Evolutionary conservation across 2,888 invertebrate genomes (phyloP).

Genomic region (Cyclophora punctaria): DNA sequence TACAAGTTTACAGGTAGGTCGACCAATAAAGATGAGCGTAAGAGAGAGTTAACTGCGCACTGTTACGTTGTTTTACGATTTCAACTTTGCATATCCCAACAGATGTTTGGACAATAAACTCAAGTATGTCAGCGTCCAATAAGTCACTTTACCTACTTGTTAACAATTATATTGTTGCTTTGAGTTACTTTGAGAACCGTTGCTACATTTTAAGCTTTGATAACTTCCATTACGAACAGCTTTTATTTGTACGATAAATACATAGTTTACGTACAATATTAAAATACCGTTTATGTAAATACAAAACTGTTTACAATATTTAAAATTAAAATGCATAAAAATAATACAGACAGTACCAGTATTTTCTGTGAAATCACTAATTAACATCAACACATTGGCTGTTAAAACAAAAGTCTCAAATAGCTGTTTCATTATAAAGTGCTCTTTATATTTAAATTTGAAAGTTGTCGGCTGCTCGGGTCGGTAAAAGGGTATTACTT

Average conservation of each 20-base stretch:
- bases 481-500: conserved; percentile 71
- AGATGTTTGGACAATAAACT: conserved; percentile 65
- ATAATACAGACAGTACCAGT: too few species aligned
- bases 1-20: conserved; percentile 64
- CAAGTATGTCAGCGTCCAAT: conserved; percentile 29
- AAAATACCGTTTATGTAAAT: conserved; percentile 3
- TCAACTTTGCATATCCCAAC: conserved; percentile 65
- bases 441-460: conserved; percentile 62
- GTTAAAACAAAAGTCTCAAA: conserved; percentile 9
- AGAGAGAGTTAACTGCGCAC: conserved; percentile 63
- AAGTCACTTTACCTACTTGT: too few species aligned
- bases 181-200: conserved; percentile 31
- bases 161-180: too few species aligned
- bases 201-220: conserved; percentile 41
- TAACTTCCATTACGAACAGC: too few species aligned
- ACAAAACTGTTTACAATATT: too few species aligned
- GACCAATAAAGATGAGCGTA: conserved; percentile 60
- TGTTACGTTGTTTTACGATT: conserved; percentile 60
- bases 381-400: too few species aligned
- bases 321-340: too few species aligned
- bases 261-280: background rate
- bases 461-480: conserved; percentile 53
- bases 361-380: too few species aligned
- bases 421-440: conserved; percentile 40
- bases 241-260: conserved; percentile 21